Evolutionary conservation across 2,113 vertebrate species (phyloP), one percentile per base, ranked within the genome.

Genomic region (Vidua macroura): DNA sequence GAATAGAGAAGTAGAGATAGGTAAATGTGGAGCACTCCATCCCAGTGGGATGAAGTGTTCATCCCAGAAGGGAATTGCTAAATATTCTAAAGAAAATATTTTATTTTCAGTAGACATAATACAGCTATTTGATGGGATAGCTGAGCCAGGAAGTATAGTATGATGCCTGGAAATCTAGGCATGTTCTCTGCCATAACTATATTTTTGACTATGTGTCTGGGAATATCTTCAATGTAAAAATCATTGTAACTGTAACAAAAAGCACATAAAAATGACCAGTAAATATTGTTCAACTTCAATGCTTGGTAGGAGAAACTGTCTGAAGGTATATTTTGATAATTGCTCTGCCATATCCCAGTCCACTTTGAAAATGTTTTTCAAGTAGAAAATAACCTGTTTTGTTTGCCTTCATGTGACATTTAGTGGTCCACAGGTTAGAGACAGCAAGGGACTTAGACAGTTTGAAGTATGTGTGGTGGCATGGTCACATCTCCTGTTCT

Each of bases 361-460:
- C 9, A 46, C 5, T 81, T 18, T 68, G 55, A 85, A 75, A 22
- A 21, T 14, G 14, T 82, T 78, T 85, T 62, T 11, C 16, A 66
- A 37, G 5, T 52, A 55, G 39, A 81, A 87, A 63, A 68, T 51
- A 46, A 64, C 8, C 10, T 35, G 5, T 31, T 20, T 37, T 72
- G 5, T 63, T 79, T 76, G 17, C 4, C 77, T 83, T 81, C 30
- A 39, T 20, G 35, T 4, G 2, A 35, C 18, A 33, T 52, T 21
- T 55, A 48, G 7, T 30, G 66, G 44, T 16, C 3, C 5, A 64
- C 21, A 27, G 33, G 41, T n/a, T 64, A 76, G 35, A 68, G 14
- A 48, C 3, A 43, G 18, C 18, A 90, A 73, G 53, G 0, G 0
- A 41, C 7, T 16, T 52, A n/a, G 15, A 33, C 0, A 20, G 9